A percentile compares a stretch with the other conserved stretches of the same genome.
phyloP scores from a whole-genome alignment of 1,140 invertebrate genomes.

The Conus betulinus region DNA sequence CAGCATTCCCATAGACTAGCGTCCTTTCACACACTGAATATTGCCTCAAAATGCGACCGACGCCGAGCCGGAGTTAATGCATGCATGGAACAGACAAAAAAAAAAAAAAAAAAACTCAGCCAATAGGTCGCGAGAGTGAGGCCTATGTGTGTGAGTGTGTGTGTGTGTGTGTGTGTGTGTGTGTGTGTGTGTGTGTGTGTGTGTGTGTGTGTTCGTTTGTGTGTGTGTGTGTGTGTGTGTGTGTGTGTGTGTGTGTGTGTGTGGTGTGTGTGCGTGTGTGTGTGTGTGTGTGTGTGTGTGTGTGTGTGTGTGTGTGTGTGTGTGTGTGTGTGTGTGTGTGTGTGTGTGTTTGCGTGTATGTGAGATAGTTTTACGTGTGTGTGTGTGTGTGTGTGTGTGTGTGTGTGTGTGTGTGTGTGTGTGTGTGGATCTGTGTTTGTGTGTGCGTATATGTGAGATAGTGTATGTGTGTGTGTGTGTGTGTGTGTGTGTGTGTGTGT shows the following conservation, averaged over 20 bases:
- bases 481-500: conserved; percentile 10
- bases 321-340: conserved; percentile 7
- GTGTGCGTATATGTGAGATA: background rate
- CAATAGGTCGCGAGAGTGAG: too few species aligned
- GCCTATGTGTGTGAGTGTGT: background rate
- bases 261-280: background rate
- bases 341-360: background rate
- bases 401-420: too few species aligned
- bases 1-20: too few species aligned
- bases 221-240: background rate
- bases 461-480: conserved; percentile 6
- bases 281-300: conserved; percentile 4
- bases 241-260: background rate
- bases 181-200: conserved; percentile 6
- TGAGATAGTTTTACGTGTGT: too few species aligned
- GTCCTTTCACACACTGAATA: too few species aligned
- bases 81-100: too few species aligned
- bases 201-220: background rate
- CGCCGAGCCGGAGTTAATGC: too few species aligned
- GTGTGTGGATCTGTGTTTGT: background rate
- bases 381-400: too few species aligned
- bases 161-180: conserved; percentile 2
- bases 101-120: too few species aligned
- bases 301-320: conserved; percentile 10
- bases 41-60: too few species aligned